Evolutionary conservation across 2,797 vertebrate genomes (phyloP).

Genomic region (Lates japonicus): DNA sequence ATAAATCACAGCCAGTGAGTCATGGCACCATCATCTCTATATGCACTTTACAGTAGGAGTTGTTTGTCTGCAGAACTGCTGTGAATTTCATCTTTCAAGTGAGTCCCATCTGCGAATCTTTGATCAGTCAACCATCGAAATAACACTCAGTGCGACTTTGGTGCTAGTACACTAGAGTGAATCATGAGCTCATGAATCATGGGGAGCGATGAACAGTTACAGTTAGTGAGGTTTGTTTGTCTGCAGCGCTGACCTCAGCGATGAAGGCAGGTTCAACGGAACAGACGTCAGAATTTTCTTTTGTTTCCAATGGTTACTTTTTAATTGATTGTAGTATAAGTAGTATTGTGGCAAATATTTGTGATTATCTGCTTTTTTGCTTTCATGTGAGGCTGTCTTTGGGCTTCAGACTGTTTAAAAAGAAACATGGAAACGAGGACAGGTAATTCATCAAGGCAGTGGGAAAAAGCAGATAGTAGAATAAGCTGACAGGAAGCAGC

Average conservation of each 20-base stretch:
- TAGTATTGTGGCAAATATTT: constrained; percentile 23
- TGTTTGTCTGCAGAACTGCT: constrained; percentile 38
- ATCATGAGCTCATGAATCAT: constrained; percentile 48
- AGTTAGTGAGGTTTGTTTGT: constrained; percentile 62
- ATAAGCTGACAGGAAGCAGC: constrained; percentile 17
- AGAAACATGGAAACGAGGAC: constrained; percentile 1
- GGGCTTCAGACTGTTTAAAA: constrained; percentile 3
- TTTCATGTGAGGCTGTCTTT: constrained; percentile 6
- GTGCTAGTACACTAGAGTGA: constrained; percentile 24
- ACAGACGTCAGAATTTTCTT: constrained; percentile 13
- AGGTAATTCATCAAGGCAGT: constrained; percentile 22
- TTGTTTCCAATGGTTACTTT: constrained; percentile 13
- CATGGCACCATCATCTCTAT: constrained; percentile 25
- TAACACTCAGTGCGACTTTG: constrained; percentile 29
- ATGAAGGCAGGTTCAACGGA: constrained; percentile 53
- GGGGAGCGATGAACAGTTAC: constrained; percentile 32
- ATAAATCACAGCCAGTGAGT: constrained; percentile 51
- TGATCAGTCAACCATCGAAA: constrained; percentile 69
- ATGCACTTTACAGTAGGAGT: constrained; percentile 21
- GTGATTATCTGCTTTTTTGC: constrained; percentile 28
- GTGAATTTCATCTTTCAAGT: constrained; percentile 9
- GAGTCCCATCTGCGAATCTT: constrained; percentile 41
- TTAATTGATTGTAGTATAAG: constrained; percentile 15
- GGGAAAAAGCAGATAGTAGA: constrained; percentile 23
- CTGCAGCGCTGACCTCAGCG: constrained; percentile 51